These are phyloP conservation scores for Chinchilla lanigera DNA, from an alignment of 2,113 vertebrate species.

Conservation along the genomic window DNA sequence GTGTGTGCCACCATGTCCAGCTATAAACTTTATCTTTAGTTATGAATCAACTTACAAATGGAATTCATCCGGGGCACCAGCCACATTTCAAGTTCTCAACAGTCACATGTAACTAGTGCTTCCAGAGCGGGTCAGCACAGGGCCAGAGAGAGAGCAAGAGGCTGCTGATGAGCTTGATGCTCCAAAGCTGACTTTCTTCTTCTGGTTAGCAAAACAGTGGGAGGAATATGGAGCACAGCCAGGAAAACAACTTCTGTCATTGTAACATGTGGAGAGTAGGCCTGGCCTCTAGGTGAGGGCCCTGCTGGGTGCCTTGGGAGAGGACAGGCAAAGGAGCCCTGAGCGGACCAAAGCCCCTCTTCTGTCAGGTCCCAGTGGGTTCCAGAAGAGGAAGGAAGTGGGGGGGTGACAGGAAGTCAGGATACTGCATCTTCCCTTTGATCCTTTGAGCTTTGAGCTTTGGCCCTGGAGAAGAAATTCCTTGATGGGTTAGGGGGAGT, in stretches of 20 bases:
- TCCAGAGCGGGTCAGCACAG: not conserved
- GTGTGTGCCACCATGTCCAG: not conserved
- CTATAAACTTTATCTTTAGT: not conserved
- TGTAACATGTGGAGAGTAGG: not conserved
- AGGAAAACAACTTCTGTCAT: not conserved
- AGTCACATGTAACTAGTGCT: not conserved
- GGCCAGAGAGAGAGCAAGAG: not conserved
- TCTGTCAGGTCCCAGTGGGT: not conserved
- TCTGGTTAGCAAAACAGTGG: not conserved
- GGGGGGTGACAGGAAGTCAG: not conserved
- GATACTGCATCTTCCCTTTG: not conserved
- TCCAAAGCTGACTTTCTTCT: not conserved
- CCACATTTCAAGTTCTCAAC: not conserved
- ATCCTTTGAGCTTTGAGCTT: not conserved
- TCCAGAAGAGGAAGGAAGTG: not conserved
- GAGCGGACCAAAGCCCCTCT: not conserved
- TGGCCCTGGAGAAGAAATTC: not conserved
- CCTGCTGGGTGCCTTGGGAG: not conserved
- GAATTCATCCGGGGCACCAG: not conserved
- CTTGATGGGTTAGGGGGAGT: not conserved
- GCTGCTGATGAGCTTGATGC: not conserved
- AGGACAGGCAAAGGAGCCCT: not conserved
- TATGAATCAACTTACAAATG: conserved; percentile 43
- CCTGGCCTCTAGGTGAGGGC: not conserved
- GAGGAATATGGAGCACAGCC: not conserved